Base-by-base conservation (phyloP, 2,113 vertebrate genomes). In the Pterophyllum scalare region DNA sequence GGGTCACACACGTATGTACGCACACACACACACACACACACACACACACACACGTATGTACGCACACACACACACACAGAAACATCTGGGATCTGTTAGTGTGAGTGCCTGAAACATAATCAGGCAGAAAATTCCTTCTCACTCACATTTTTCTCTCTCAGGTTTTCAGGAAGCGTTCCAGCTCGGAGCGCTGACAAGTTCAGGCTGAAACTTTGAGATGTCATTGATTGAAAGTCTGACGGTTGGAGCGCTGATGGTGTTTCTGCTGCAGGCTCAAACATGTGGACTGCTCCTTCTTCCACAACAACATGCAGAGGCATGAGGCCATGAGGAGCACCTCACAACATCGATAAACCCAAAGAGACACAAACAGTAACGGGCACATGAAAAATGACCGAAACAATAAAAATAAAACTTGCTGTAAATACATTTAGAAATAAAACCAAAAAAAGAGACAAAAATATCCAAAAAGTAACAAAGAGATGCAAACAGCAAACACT, bases 291-390 rank as follows among this genome's bases (percentile, higher is more conserved):
- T 81, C 14, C 33, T 57, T 26, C n/a, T 20, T 46, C 40, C 40
- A 49, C 14, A 4, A 5, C 14, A 14, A 28, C 26, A 43, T 20
- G 43, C 12, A 26, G 0, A 70, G 65, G 65, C 15, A 3, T 7
- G 12, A 17, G 7, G 19, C 9, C 38, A 0, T 43, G 22, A 14
- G 4, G 62, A 1, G 6, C n/a, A n/a, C 46, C 40, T 17, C 38
- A 17, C 22, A 0, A 64, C 20, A 4, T 65, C 35, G 46, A 65
- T 24, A 43, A 65, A 65, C 22, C 43, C 0, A 0, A 65, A 26
- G 64, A 46, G 24, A 65, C 0, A 46, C 17, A 22, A 67, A 67
- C 40, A 13, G 12, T 4, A 38, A 38, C 38, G 17, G 62, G 43
- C 20, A 40, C 4, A 10, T 61, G 28, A 61, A 10, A 61, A 1